Base-by-base conservation (phyloP, 92 coral and sea anemone genomes). In the Isaurus tuberculatus region DNA sequence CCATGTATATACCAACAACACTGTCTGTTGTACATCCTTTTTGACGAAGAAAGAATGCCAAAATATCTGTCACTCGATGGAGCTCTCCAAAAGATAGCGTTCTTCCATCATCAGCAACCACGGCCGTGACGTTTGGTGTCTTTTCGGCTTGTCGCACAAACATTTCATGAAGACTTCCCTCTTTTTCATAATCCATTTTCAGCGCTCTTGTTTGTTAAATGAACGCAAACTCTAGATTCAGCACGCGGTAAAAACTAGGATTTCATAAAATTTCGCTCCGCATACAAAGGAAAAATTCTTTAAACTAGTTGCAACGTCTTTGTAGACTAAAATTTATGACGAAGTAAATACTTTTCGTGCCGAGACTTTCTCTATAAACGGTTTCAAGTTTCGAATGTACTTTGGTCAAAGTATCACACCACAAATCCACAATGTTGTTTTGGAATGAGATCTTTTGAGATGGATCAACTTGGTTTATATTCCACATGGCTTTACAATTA, bases 111-210 rank as follows among this genome's bases (percentile, higher is more conserved):
- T 83, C 93, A 13, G 86, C 84, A 23, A 93, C 93, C 25, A 93
- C 91, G 57, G 98, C 98, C 55, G 89, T 87, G 34, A 83, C 86
- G 26, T 90, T 70, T 29, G 93, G 90, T 53, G 92, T 84, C 78
- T 89, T 87, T 20, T 86, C 85, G 61, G 94, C 94, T 79, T 93
- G 98, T 64, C 89, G 73, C 23, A 83, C 73, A 48, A 93, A 91
- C 80, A 93, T 89, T 49, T 93, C 95, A 72, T 91, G 98, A 74
- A 93, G 98, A 43, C 93, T 91, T 53, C 89, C 93, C 75, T 91
- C 79, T 30, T 68, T 89, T 72, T 91, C 91, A 87, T 89, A 92
- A 46, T 89, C 91, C 98, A 93, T 93, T 37, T 48, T 87, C 51
- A 60, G 3, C 4, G 23, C 63, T 55, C 9, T n/a, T 26, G 63